Percentiles rank a stretch among this genome's conserved stretches.
Evolutionary conservation across 2,888 invertebrate genomes (phyloP).

Genomic region (Stegana nigrithorax): DNA sequence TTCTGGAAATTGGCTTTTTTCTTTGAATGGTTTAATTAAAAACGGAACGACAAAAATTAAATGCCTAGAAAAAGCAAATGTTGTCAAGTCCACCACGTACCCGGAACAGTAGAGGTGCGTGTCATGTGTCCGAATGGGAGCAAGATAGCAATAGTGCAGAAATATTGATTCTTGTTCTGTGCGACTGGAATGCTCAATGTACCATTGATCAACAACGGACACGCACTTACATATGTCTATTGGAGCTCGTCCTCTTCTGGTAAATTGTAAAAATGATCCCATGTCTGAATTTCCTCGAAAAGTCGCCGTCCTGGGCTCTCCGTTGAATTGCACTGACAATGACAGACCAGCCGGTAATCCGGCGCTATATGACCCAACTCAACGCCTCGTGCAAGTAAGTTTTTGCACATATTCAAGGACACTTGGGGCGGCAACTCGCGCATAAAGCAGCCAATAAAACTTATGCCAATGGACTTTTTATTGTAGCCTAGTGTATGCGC

Average conservation of each 20-base stretch:
- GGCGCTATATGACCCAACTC: constrained; percentile 68
- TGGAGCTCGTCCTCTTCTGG: constrained; percentile 41
- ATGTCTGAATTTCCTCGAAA: constrained; percentile 71
- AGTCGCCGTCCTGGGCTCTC: constrained; percentile 71
- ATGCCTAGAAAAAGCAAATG: neutral
- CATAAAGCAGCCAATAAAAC: constrained; percentile 71
- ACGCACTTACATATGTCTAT: too few relatives aligned
- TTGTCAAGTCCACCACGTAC: too few relatives aligned
- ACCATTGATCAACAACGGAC: too few relatives aligned
- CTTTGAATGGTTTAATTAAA: too few relatives aligned
- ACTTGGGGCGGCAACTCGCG: constrained; percentile 66
- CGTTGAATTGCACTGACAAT: constrained; percentile 70
- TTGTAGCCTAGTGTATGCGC: constrained; percentile 72
- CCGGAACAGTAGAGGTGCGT: neutral
- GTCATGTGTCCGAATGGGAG: neutral
- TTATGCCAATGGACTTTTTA: constrained; percentile 69
- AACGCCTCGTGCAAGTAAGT: constrained; percentile 69
- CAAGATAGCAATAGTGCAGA: too few relatives aligned
- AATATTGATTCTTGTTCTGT: too few relatives aligned
- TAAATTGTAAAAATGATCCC: constrained; percentile 69
- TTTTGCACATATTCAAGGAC: constrained; percentile 68
- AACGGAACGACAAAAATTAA: neutral
- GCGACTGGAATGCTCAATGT: too few relatives aligned
- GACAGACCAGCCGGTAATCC: constrained; percentile 70
- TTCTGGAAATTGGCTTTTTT: too few relatives aligned